phyloP scores from a whole-genome alignment of 2,113 vertebrate genomes.

The Serinus canaria region DNA sequence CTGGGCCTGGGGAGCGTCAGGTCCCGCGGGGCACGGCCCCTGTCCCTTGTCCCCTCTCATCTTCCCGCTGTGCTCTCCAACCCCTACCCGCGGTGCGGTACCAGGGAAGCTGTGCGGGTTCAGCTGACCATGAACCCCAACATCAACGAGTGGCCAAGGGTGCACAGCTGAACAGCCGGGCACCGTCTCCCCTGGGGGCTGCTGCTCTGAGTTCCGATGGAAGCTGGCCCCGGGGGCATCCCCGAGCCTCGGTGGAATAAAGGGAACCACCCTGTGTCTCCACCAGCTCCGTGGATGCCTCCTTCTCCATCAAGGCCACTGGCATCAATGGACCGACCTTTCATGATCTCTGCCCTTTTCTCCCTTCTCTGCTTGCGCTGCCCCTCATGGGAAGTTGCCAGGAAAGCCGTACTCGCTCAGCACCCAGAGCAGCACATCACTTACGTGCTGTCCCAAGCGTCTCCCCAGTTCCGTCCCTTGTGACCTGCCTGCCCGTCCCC shows the following conservation, averaged over 20 bases:
- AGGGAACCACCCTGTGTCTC: neutral
- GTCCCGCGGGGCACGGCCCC: neutral
- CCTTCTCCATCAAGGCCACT: neutral
- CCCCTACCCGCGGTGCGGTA: no score
- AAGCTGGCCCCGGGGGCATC: neutral
- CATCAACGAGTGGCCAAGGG: no score
- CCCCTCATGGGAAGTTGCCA: neutral
- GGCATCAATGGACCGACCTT: fast-evolving
- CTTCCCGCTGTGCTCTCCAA: neutral
- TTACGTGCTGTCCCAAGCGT: neutral
- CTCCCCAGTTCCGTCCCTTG: neutral
- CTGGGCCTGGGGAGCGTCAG: neutral
- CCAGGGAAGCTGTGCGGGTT: neutral
- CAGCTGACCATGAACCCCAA: neutral
- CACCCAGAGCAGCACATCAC: neutral
- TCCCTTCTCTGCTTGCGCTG: neutral
- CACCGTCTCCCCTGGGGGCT: neutral
- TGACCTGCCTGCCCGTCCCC: neutral
- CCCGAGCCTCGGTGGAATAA: neutral
- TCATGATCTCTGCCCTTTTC: neutral
- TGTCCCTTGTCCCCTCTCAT: neutral
- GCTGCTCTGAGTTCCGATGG: neutral
- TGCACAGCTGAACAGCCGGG: neutral
- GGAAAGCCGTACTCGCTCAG: neutral
- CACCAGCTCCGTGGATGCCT: neutral